Base-by-base conservation (phyloP, 2,888 invertebrate species). In the Trissoscelio sp. region DNA sequence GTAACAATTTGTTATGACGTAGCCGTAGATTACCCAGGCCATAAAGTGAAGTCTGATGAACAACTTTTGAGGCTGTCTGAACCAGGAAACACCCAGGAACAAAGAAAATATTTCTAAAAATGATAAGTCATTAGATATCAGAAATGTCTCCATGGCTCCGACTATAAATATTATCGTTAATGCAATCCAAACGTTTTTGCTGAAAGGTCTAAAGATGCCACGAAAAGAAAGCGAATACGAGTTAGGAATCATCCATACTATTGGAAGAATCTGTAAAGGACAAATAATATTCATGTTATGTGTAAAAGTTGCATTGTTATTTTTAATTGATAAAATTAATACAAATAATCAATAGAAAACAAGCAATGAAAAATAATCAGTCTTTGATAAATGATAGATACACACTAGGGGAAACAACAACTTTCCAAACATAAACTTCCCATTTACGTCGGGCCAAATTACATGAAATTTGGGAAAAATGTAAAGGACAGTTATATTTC, bases 21-120 rank as follows among this genome's bases (percentile, higher is more conserved):
- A 86, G 0, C 89, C 88, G 22, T 87, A 89, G 0, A 89, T 60
- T 0, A 83, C 79, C 88, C 88, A 90, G 1, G 87, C 85, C 5
- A 89, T 78, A n/a, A 86, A 90, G n/a, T 86, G 81, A 2, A 90
- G 79, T 53, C 87, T 85, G 6, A 82, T 73, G 0, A 90, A 87
- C 1, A 80, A 24, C 6, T 31, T 82, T 0, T 0, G 46, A 0
- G 90, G 89, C 34, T 88, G 87, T 0, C 53, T 73, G 0, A 79
- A 31, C 57, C 83, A 81, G 0, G 86, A 2, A 0, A 84, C 66
- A 0, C 88, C 88, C 0, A 90, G 70, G 9, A 90, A 55, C 37
- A 90, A 18, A 0, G 84, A 86, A 3, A 86, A 62, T 3, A 89
- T 83, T 14, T 87, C 85, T 5, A 90, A 69, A 2, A 88, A 83